Evolutionary conservation across 2,888 invertebrate genomes (phyloP).

Genomic region (Pogonocherus hispidulus): DNA sequence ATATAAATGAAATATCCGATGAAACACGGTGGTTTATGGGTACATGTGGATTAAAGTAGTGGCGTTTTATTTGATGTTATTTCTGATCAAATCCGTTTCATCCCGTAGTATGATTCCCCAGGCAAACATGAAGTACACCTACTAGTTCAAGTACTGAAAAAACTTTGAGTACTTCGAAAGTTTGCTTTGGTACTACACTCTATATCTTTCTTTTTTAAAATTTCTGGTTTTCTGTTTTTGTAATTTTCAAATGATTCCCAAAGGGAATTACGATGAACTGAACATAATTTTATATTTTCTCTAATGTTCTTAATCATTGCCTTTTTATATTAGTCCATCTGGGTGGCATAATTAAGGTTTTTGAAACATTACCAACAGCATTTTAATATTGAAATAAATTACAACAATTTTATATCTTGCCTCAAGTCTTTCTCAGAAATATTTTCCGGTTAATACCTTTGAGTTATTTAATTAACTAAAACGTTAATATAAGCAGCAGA

Average conservation of each 20-base stretch:
- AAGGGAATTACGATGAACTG: too few species aligned
- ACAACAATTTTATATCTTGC: not conserved
- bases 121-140: too few species aligned
- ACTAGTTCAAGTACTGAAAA: too few species aligned
- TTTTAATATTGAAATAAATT: conserved; percentile 10
- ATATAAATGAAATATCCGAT: conserved; percentile 48
- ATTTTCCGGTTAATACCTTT: not conserved
- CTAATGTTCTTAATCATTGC: too few species aligned
- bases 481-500: not conserved
- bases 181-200: too few species aligned
- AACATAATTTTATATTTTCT: too few species aligned
- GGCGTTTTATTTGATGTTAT: conserved; percentile 26
- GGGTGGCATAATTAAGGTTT: too few species aligned
- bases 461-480: not conserved
- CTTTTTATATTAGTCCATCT: not conserved
- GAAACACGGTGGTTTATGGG: conserved; percentile 46
- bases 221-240: too few species aligned
- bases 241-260: too few species aligned
- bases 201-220: too few species aligned
- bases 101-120: conserved; percentile 5
- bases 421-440: conserved; percentile 11
- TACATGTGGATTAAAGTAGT: conserved; percentile 34
- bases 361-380: not conserved
- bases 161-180: too few species aligned
- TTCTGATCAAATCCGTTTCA: not conserved